Base-by-base conservation (phyloP, 2,113 vertebrate genomes). In the Rutilus rutilus region DNA sequence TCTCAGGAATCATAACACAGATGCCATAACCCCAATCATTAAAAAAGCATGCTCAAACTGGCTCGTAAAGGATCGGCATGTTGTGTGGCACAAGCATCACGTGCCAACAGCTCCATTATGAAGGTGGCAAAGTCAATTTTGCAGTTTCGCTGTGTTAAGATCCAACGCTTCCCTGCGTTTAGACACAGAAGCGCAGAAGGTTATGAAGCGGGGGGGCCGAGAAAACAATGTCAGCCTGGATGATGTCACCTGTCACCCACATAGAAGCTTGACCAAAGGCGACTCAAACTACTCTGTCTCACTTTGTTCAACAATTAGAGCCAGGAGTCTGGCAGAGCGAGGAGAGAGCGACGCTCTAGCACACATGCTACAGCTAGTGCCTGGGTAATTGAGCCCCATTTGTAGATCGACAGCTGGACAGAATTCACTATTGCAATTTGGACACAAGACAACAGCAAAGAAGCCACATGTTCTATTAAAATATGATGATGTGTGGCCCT, bases 381-480 rank as follows among this genome's bases (percentile, higher is more conserved):
- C 77, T 86, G 85, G 88, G 89, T 93, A 92, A 92, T 91, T 91
- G 92, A 86, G 74, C 88, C 81, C 88, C 91, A 89, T 94, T 93
- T 92, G 91, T 89, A 90, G 80, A 82, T 78, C 71, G 88, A 94
- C 94, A 94, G 94, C 93, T 93, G 93, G 93, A 91, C 91, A 91
- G 93, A 94, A 95, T 94, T 89, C 86, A 88, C 88, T 86, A 94
- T 91, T 90, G 90, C 90, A 89, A 90, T 93, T 93, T 93, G 93
- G 92, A 90, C 89, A 88, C 54, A 88, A 89, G 93, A 87, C 90
- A 85, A 77, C 88, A 73, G 89, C 86, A 84, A 86, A 87, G 91
- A 89, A 39, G 91, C 92, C 91, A 92, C 90, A 92, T 93, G 93
- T 93, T 92, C 90, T 91, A 94, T 94, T 93, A 94, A 94, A 94